A percentile compares a stretch with the other conserved stretches of the same genome.
Conservation (phyloP, 1,140 invertebrate genomes). For the Tribolium castaneum region DNA sequence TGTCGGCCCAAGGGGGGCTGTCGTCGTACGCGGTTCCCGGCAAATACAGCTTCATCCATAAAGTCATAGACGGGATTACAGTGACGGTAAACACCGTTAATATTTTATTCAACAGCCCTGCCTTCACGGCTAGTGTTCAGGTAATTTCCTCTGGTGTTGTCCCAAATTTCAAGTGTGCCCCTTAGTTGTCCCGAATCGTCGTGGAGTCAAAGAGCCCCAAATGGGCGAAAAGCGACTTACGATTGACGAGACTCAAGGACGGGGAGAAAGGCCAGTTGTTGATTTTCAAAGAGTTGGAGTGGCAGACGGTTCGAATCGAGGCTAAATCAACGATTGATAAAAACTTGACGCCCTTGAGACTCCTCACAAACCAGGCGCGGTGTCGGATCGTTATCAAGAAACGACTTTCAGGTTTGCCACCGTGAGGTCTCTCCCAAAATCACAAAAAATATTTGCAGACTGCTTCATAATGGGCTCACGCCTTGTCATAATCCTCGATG, state of each 20-base stretch:
- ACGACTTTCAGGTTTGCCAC: slow-evolving; percentile 78
- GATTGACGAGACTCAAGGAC: slow-evolving; percentile 92
- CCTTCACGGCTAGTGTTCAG: slow-evolving; percentile 94
- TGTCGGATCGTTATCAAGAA: slow-evolving; percentile 98
- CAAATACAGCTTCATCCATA: slow-evolving; percentile 84
- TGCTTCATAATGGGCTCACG: slow-evolving; percentile 93
- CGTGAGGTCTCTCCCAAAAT: too few relatives aligned
- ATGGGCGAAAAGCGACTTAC: slow-evolving; percentile 86
- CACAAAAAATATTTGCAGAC: slow-evolving; percentile 68
- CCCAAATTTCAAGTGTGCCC: background rate
- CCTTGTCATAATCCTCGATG: slow-evolving; percentile 93
- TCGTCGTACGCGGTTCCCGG: slow-evolving; percentile 68
- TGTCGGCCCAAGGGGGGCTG: slow-evolving; percentile 67
- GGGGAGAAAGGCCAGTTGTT: slow-evolving; percentile 87
- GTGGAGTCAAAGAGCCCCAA: slow-evolving; percentile 93
- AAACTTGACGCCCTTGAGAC: slow-evolving; percentile 86
- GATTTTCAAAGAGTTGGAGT: slow-evolving; percentile 97
- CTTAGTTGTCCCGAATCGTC: slow-evolving; percentile 88
- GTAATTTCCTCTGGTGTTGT: slow-evolving; percentile 66
- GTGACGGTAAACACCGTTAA: slow-evolving; percentile 94
- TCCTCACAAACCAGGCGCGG: slow-evolving; percentile 56
- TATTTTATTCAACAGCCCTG: slow-evolving; percentile 92
- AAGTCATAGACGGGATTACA: slow-evolving; percentile 98
- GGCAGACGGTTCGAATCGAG: slow-evolving; percentile 96
- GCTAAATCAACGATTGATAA: slow-evolving; percentile 86